A percentile compares a stretch with the other conserved stretches of the same genome.
phyloP scores from a whole-genome alignment of 2,797 vertebrate genomes.

The Phrynocephalus guinanensis region DNA sequence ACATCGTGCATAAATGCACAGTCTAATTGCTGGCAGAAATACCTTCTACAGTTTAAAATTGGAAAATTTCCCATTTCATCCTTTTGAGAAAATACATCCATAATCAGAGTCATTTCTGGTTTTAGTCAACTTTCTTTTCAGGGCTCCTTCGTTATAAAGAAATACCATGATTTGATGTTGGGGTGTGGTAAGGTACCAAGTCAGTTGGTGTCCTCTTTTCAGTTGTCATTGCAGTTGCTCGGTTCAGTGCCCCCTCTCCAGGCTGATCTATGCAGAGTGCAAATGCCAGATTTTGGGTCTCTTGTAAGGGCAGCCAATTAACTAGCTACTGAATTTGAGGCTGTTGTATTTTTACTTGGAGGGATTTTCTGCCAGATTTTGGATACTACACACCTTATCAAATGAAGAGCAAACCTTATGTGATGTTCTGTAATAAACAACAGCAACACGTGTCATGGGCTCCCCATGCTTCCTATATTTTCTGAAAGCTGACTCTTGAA shows the following conservation, averaged over 20 bases:
- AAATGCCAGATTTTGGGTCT: not conserved
- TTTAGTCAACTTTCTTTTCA: not conserved
- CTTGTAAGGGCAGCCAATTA: no score
- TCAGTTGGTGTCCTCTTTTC: not conserved
- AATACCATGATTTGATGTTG: not conserved
- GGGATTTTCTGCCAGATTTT: no score
- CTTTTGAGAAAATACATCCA: not conserved
- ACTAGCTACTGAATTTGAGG: no score
- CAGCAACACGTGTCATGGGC: not conserved
- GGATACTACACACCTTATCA: no score
- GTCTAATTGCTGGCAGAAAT: not conserved
- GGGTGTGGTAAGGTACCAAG: not conserved
- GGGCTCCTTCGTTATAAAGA: no score
- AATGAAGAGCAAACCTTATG: no score
- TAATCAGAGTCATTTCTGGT: not conserved
- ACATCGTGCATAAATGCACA: not conserved
- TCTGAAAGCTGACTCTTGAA: not conserved
- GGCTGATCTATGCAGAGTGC: not conserved
- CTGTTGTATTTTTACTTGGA: no score
- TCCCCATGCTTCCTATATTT: not conserved
- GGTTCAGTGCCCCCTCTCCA: not conserved
- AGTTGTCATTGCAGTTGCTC: not conserved
- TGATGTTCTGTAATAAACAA: no score
- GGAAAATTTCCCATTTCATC: not conserved
- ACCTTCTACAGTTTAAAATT: constrained; percentile 1